Evolutionary conservation across 2,888 invertebrate genomes (phyloP).

Genomic region (Cataglyphis rosenhaueri): DNA sequence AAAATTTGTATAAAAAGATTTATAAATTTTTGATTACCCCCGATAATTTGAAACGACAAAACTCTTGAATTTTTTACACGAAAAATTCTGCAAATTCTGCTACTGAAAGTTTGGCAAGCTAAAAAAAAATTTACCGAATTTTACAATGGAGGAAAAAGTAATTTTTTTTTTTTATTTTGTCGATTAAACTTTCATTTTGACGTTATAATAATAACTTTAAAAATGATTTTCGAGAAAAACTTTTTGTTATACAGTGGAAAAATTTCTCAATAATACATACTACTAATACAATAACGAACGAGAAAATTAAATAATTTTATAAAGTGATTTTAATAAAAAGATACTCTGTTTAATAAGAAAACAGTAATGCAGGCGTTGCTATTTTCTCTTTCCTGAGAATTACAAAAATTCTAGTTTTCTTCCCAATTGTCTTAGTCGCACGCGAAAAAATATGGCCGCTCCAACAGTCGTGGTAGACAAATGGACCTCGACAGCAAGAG

Average conservation of each 20-base stretch:
- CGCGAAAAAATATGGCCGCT: slow-evolving; percentile 32
- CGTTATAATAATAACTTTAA: neutral
- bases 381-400: slow-evolving; percentile 12
- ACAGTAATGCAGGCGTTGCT: neutral
- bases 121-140: neutral
- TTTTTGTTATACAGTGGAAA: neutral
- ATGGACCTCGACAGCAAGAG: slow-evolving; percentile 7
- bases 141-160: neutral
- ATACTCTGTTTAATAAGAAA: neutral
- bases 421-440: slow-evolving; percentile 20
- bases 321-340: neutral
- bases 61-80: neutral
- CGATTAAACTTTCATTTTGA: slow-evolving; percentile 12
- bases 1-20: neutral
- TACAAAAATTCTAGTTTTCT: slow-evolving; percentile 5
- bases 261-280: neutral
- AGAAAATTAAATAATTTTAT: neutral
- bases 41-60: neutral
- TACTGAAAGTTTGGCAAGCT: neutral
- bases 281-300: neutral
- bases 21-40: neutral
- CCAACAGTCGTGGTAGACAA: slow-evolving; percentile 17
- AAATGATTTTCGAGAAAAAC: neutral
- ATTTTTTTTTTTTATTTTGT: neutral
- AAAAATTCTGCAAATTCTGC: neutral